Evolutionary conservation across 2,797 vertebrate species (phyloP).

Genomic region (Hippoglossus hippoglossus): DNA sequence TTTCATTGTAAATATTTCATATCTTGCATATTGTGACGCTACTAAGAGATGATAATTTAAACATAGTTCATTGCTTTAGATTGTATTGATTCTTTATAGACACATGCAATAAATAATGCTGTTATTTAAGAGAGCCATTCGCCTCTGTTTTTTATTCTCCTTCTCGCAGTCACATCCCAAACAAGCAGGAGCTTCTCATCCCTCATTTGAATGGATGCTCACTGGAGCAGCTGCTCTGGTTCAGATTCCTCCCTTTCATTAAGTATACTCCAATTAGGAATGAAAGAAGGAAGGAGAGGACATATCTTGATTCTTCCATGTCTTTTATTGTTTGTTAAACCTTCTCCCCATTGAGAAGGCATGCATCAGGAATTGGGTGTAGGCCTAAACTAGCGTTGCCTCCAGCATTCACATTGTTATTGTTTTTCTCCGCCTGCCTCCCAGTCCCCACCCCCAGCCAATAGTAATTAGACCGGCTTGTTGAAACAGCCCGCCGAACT

Average conservation of each 20-base stretch:
- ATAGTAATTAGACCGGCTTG: constrained; percentile 74
- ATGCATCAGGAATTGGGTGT: constrained; percentile 36
- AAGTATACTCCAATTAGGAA: constrained; percentile 43
- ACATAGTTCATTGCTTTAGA: constrained; percentile 94
- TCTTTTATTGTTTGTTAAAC: constrained; percentile 35
- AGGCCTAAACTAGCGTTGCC: constrained; percentile 37
- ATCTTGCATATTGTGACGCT: constrained; percentile 91
- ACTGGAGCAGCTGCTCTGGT: constrained; percentile 61
- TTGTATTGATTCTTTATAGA: constrained; percentile 97
- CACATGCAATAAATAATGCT: constrained; percentile 97
- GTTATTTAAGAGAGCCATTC: constrained; percentile 93
- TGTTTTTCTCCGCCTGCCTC: constrained; percentile 60
- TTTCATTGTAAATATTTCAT: constrained; percentile 96
- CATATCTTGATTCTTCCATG: constrained; percentile 35
- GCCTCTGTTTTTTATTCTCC: constrained; percentile 24
- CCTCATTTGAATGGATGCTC: constrained; percentile 22
- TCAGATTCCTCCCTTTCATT: constrained; percentile 37
- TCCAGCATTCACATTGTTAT: constrained; percentile 73
- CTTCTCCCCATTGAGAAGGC: constrained; percentile 42
- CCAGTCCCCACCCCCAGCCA: constrained; percentile 62
- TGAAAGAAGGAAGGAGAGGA: constrained; percentile 3
- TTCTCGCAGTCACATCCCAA: constrained; percentile 3
- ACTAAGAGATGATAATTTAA: constrained; percentile 91
- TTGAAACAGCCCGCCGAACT: constrained; percentile 66
- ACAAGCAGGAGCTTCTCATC: constrained; percentile 36